These are phyloP conservation scores for Aplochiton taeniatus DNA, from an alignment of 2,797 vertebrate species.

Conservation along the genomic window DNA sequence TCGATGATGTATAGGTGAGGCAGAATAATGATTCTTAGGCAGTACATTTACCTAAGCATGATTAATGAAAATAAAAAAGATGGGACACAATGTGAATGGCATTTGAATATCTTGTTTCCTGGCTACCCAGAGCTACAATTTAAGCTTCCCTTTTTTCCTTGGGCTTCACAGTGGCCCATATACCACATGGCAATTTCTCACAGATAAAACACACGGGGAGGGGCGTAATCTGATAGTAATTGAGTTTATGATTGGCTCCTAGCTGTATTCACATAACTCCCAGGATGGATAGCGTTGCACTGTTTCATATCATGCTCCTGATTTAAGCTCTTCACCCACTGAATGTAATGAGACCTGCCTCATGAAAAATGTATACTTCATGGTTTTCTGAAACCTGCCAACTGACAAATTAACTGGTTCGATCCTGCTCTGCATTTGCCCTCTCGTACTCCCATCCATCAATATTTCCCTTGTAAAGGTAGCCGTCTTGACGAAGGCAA, in stretches of 20 bases:
- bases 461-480: background rate
- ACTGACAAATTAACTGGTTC: background rate
- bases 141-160: slow-evolving; percentile 13
- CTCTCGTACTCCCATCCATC: slow-evolving; percentile 1
- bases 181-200: background rate
- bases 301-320: slow-evolving; percentile 25
- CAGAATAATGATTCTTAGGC: slow-evolving; percentile 23
- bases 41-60: slow-evolving; percentile 13
- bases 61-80: slow-evolving; percentile 22
- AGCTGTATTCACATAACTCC: slow-evolving; percentile 1
- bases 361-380: slow-evolving; percentile 10
- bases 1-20: slow-evolving; percentile 3
- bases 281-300: slow-evolving; percentile 4
- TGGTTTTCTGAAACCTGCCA: background rate
- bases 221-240: slow-evolving; percentile 16
- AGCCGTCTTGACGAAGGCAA: background rate
- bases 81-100: slow-evolving; percentile 12
- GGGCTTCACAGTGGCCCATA: slow-evolving; percentile 6
- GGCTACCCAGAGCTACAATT: slow-evolving; percentile 17
- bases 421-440: background rate
- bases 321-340: slow-evolving; percentile 19
- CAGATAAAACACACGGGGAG: slow-evolving; percentile 18
- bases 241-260: slow-evolving; percentile 18
- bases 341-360: slow-evolving; percentile 16
- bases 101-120: slow-evolving; percentile 16